Evolutionary conservation across 2,888 invertebrate genomes (phyloP), one percentile per base, ranked within the genome.

Genomic region (Trichopria drosophilae): DNA sequence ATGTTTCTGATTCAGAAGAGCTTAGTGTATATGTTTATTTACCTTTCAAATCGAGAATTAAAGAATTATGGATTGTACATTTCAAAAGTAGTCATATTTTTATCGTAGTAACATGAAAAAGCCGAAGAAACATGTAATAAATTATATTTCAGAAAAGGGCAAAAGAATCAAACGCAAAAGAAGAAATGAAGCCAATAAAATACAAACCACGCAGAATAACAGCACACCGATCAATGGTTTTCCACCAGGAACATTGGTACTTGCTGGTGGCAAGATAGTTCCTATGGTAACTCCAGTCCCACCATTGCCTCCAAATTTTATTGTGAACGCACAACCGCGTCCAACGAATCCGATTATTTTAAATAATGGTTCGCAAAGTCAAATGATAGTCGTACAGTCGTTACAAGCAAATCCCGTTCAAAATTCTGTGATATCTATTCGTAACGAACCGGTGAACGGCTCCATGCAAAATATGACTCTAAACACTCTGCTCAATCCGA

Each of bases 331-430:
- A 40, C 71, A 69, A 36, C 51, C 68, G n/a, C 65, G 62, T 41
- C 47, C 71, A 2, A 31, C 64, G 7, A 73, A 67, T 57, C 62
- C 72, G 3, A 72, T 75, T 51, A 72, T 75, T 35, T 58, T 75
- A n/a, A 66, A 71, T 20, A 73, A 66, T 36, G 61, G 64, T 3
- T 75, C 70, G 16, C 64, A 69, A 26, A 73, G 64, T 64, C 73
- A 72, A 44, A 74, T 75, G 73, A 73, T 75, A 40, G 72, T 75
- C 1, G 73, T 75, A 55, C 74, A 74, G 35, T 68, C 73, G 2
- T 53, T 75, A 44, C 67, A 46, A 66, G 60, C 66, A n/a, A 61
- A 62, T 52, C 41, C 49, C 54, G 62, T 67, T 6, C 67, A 64
- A 46, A 72, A 67, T 53, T 64, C 71, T 6, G 63, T 72, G 6